Conservation (phyloP, 1,140 invertebrate species). For the Lutraria rhynchaena region DNA sequence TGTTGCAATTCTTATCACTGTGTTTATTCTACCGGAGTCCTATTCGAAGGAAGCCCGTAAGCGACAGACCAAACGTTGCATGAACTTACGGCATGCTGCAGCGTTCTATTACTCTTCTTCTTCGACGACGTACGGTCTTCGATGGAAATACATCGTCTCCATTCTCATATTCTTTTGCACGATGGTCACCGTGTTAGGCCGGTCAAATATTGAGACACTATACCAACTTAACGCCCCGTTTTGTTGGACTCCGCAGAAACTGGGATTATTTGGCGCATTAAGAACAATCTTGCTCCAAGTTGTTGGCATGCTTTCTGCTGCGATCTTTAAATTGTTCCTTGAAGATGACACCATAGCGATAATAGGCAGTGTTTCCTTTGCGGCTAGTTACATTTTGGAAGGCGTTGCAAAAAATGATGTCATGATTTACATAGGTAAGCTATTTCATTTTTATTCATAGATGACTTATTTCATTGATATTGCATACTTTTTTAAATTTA, state of each 20-base stretch:
- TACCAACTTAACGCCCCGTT: constrained; percentile 28
- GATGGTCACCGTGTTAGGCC: constrained; percentile 29
- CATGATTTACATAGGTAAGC: constrained; percentile 37
- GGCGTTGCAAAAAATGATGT: constrained; percentile 22
- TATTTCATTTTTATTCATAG: not conserved
- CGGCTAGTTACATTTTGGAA: constrained; percentile 3
- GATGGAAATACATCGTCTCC: constrained; percentile 9
- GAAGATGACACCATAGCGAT: constrained; percentile 31
- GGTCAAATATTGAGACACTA: not conserved
- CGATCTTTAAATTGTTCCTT: constrained; percentile 13
- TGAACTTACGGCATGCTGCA: not conserved
- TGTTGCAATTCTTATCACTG: constrained; percentile 1
- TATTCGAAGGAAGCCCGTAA: constrained; percentile 13
- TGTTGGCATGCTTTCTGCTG: constrained; percentile 10
- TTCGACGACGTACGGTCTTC: not conserved
- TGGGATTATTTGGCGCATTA: constrained; percentile 19
- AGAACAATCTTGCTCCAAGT: not conserved
- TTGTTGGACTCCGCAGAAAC: constrained; percentile 29
- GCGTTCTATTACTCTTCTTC: constrained; percentile 20
- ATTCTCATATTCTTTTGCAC: constrained; percentile 23
- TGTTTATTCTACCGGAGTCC: constrained; percentile 20
- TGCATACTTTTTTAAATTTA: not conserved
- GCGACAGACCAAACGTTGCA: not conserved
- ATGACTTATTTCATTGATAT: not conserved
- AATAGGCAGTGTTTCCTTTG: constrained; percentile 13